A percentile compares a stretch with the other conserved stretches of the same genome.
Evolutionary conservation across 1,140 invertebrate genomes (phyloP).

Genomic region (Camponotus floridanus): DNA sequence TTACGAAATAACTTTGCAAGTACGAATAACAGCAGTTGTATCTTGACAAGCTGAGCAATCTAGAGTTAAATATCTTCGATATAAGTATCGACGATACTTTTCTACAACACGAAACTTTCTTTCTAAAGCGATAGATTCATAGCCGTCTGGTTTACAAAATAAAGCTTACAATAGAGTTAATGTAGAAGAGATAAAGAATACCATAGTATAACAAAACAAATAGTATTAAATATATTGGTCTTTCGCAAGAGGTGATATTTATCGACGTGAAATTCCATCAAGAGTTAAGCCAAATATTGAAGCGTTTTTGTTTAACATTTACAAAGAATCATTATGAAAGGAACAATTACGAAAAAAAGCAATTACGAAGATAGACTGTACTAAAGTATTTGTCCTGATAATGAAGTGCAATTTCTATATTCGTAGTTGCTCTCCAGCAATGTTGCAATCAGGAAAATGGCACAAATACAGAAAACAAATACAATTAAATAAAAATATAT

Average conservation of each 20-base stretch:
- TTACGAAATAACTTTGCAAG: not conserved
- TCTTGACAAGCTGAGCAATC: not conserved
- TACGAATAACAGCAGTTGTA: not conserved
- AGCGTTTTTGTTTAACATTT: not conserved
- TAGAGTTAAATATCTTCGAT: not conserved
- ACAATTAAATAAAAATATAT: conserved; percentile 7
- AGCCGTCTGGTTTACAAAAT: not conserved
- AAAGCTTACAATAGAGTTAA: not conserved
- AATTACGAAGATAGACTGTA: not conserved
- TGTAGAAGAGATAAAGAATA: not conserved
- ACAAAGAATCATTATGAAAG: conserved; percentile 9
- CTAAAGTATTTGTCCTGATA: not conserved
- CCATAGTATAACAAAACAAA: not conserved
- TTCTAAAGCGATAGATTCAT: not conserved
- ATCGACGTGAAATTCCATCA: not conserved
- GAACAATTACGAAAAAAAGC: not conserved
- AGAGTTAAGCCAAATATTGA: not conserved
- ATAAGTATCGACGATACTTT: not conserved
- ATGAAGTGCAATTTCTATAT: not conserved
- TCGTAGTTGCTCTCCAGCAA: not conserved
- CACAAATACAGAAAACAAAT: not conserved
- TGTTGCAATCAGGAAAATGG: not conserved
- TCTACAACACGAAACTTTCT: not conserved
- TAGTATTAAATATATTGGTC: not conserved
- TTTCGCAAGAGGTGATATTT: not conserved